A percentile compares a stretch with the other conserved stretches of the same genome.
Evolutionary conservation across 2,888 invertebrate genomes (phyloP).

Genomic region (Rotaria socialis): DNA sequence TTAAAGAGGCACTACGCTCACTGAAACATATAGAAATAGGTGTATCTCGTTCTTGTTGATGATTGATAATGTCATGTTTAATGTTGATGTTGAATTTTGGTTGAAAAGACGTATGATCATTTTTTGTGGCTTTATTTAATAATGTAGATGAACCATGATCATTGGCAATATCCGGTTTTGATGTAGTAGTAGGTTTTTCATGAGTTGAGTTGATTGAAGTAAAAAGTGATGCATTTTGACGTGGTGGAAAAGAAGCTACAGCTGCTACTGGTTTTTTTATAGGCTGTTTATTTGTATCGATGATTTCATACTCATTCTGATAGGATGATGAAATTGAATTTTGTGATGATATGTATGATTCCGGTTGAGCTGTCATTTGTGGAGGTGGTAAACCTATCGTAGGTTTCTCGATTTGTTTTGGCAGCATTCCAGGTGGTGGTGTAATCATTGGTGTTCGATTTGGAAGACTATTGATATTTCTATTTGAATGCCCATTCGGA

Average conservation of each 20-base stretch:
- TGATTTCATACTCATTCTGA: background rate
- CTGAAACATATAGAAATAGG: background rate
- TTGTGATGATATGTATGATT: background rate
- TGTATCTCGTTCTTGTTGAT: background rate
- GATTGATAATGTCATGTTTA: background rate
- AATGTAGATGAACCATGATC: background rate
- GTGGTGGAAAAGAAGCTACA: conserved; percentile 27
- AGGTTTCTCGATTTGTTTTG: background rate
- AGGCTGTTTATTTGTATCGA: background rate
- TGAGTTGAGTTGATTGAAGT: background rate
- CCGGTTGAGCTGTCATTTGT: background rate
- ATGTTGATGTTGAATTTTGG: background rate
- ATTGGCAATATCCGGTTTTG: background rate
- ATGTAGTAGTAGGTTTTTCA: background rate
- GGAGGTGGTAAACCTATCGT: background rate
- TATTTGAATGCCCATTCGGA: background rate
- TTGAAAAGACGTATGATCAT: background rate
- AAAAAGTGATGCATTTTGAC: background rate
- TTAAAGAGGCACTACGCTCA: background rate
- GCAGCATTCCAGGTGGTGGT: background rate
- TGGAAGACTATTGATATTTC: background rate
- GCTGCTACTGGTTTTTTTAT: background rate
- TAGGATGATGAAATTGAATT: background rate
- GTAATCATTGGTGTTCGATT: background rate
- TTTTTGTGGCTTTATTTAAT: background rate